Evolutionary conservation across 30 jellyfish, hydroid and myxozoan species (phyloP), one percentile per base, ranked within the genome.

Genomic region (Turritopsis dohrnii): DNA sequence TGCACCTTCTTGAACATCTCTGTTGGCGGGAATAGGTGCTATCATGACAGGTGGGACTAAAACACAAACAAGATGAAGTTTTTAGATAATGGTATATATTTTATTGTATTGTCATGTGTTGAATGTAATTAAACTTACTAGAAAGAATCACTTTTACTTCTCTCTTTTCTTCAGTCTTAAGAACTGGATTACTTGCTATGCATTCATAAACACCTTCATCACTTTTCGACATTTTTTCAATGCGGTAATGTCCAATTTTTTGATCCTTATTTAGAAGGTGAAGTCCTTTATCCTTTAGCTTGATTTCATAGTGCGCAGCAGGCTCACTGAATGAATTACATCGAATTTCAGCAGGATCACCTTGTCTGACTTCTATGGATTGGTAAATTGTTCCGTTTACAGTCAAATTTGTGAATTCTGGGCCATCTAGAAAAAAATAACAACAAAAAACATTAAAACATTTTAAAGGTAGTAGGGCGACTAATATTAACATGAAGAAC

Each of bases 171-270:
- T 82, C 26, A 25, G 41, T 28, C 5, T 52, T 52, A 75, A 84
- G 30, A 30, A 72, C 71, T 18, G 29, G 18, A 82, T 93, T 93
- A 54, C 75, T 81, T 28, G 98, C 95, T 28, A 87, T 79, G 71
- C 98, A 93, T 65, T 88, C 96, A 74, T 93, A 93, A 4, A 80
- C 74, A 17, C 96, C 98, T 29, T 88, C 94, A 66, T 93, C 87
- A 16, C 79, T 66, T 21, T 31, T 84, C 19, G 66, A 21, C 31
- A 79, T 92, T 26, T 85, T 79, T 1, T 73, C 86, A 52, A 93
- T 90, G 52, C 72, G 28, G 71, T 81, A 86, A 83, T 52, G 17
- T 29, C 83, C 83, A 26, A 74, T 0, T 20, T 29, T 23, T 18
- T 74, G 26, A 29, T 74, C 60, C 24, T 28, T 74, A 41, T 74